Base-by-base conservation (phyloP, 2,888 invertebrate genomes). In the Mythimna vitellina region DNA sequence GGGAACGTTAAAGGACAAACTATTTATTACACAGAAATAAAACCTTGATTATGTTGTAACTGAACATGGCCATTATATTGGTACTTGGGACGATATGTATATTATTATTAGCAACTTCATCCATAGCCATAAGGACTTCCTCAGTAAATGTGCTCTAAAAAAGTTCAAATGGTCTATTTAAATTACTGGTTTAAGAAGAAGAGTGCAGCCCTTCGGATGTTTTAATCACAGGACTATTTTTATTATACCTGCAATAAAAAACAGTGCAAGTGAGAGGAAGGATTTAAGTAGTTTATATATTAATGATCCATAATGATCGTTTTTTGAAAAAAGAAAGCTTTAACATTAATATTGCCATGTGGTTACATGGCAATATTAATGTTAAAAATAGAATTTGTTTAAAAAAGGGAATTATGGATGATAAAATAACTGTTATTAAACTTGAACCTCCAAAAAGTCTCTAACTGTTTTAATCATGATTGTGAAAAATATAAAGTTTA, bases 21-120 rank as follows among this genome's bases (percentile, higher is more conserved):
- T 65, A 71, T 76, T 64, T 60, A 58, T 57, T 54, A 64, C 25
- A 46, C 25, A 32, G 53, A 70, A 75, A 54, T 78, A 64, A 70
- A 70, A 64, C 14, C n/a, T 61, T 56, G 35, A 78, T 65, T 57
- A 46, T 53, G 78, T 29, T 57, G 32, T 74, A 22, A 46, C 29
- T 69, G 32, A 56, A 74, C 22, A 29, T 53, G 10, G 20, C 42
- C 0, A 29, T 67, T 60, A 58, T 46, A 68, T 54, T 51, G 57
- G 32, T 58, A 17, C 32, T 32, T 4, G 20, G 6, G 22, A 65
- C 32, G 49, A 20, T 42, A 51, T 51, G 46, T 58, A n/a, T 73
- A 51, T 22, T 46, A 69, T 10, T 51, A 73, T 46, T 46, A 46
- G 5, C 32, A 46, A 46, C 51, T 53, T 8, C 14, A 61, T 42